Base-by-base conservation (phyloP, 2,888 invertebrate genomes). In the Lasioglossum oenotherae region DNA sequence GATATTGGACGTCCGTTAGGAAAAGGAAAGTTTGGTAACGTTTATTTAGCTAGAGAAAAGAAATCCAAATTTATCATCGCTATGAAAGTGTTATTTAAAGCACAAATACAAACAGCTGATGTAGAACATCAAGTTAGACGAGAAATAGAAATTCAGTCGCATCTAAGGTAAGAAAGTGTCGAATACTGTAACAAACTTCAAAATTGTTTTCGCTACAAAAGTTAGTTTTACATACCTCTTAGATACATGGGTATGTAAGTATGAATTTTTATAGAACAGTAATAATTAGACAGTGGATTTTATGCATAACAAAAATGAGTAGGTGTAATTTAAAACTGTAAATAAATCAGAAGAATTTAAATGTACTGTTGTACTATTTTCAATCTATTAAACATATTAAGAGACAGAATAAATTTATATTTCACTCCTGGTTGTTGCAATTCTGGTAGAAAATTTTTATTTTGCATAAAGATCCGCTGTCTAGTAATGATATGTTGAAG, bases 81-180 rank as follows among this genome's bases (percentile, higher is more conserved):
- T 0, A 95, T 98, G 49, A 99, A 99, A 96, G 98, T 99, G 0
- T 96, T 99, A 3, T 98, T 98, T 94, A 99, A 99, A 95, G 97
- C 97, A 81, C 98, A 99, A 95, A 97, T 99, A 82, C 96, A 97
- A 85, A 97, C 97, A 92, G 97, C 98, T 2, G 97, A 97, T 89
- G 98, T 99, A 41, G 98, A 99, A 94, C 98, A 99, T 95, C 99
- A 99, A 95, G 94, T 89, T 53, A 96, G 99, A 74, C 96, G 99
- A 74, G 99, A 99, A 96, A 99, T 99, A 67, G 99, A 99, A 96
- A 99, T 99, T 89, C 99, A 99, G 95, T 98, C 98, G 44, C 98
- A 99, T 94, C 96, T 99, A 3, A 95, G 96, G 96, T 97, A 94
- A 90, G 12, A 57, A 35, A 74, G 5, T 77, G 31, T 74, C 72